A percentile compares a stretch with the other conserved stretches of the same genome.
Conservation (phyloP, 2,888 invertebrate genomes). For the Palloptera scutellata region DNA sequence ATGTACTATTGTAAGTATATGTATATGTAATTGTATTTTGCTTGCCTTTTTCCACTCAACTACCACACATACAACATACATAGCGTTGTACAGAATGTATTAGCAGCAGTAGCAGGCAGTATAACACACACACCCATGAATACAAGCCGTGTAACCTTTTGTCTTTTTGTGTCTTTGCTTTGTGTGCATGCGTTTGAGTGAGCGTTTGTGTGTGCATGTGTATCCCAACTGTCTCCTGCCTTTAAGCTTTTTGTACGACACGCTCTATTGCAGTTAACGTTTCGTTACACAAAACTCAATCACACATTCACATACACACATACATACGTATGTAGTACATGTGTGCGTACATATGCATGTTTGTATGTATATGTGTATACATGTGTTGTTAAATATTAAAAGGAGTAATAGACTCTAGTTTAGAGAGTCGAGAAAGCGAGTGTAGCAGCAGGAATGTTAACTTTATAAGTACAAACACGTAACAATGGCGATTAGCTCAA, state of each 20-base stretch:
- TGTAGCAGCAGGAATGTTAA: no score
- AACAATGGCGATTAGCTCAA: no score
- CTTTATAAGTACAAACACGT: no score
- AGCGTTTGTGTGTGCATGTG: slow-evolving; percentile 26
- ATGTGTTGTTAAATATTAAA: no score
- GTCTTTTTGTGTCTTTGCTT: slow-evolving; percentile 17
- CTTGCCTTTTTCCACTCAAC: not conserved
- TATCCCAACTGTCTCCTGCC: slow-evolving; percentile 48
- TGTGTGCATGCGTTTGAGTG: slow-evolving; percentile 15
- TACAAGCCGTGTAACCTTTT: slow-evolving; percentile 51
- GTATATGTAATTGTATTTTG: not conserved
- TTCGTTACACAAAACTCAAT: not conserved
- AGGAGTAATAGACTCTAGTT: no score
- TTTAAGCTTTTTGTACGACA: slow-evolving; percentile 37
- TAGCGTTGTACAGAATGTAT: not conserved
- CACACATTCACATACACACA: not conserved
- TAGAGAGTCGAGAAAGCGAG: no score
- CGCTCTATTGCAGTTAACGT: slow-evolving; percentile 24
- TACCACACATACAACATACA: not conserved
- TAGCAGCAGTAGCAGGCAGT: slow-evolving; percentile 1
- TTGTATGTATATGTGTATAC: not conserved
- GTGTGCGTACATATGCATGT: not conserved
- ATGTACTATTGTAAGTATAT: no score
- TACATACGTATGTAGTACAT: not conserved
- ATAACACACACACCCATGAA: slow-evolving; percentile 41